Conservation (phyloP, 2,888 invertebrate genomes). For the Liodrosophila aerea region DNA sequence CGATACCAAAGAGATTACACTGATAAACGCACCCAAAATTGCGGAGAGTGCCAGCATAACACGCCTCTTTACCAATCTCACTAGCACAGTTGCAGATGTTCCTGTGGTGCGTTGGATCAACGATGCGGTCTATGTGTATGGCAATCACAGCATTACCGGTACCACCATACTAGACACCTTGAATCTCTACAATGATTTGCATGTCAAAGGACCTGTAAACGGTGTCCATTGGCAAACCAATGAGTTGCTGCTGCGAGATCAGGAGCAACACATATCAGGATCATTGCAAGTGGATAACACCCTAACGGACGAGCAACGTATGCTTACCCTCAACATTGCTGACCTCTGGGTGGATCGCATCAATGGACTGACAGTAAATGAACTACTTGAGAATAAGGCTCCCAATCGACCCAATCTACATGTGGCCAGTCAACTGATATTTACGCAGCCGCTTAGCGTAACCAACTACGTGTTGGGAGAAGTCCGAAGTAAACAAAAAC, state of each 20-base stretch:
- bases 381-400: constrained; percentile 59
- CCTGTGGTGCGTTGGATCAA: constrained; percentile 83
- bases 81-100: constrained; percentile 82
- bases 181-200: constrained; percentile 76
- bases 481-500: constrained; percentile 28
- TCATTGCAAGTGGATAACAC: constrained; percentile 68
- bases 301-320: constrained; percentile 47
- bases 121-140: constrained; percentile 81
- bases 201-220: constrained; percentile 79
- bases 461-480: constrained; percentile 60
- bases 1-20: constrained; percentile 80
- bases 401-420: constrained; percentile 66
- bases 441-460: constrained; percentile 65
- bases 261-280: constrained; percentile 67
- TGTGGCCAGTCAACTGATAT: constrained; percentile 67
- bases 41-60: constrained; percentile 77
- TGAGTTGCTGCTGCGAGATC: constrained; percentile 78
- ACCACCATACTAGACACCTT: constrained; percentile 77
- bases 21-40: constrained; percentile 59
- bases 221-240: constrained; percentile 80
- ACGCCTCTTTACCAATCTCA: constrained; percentile 78
- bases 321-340: constrained; percentile 74
- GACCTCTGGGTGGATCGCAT: constrained; percentile 71
- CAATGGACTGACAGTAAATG: constrained; percentile 76
- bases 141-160: constrained; percentile 82